Evolutionary conservation across 2,797 vertebrate species (phyloP), one percentile per base, ranked within the genome.

Genomic region (Echiichthys vipera): DNA sequence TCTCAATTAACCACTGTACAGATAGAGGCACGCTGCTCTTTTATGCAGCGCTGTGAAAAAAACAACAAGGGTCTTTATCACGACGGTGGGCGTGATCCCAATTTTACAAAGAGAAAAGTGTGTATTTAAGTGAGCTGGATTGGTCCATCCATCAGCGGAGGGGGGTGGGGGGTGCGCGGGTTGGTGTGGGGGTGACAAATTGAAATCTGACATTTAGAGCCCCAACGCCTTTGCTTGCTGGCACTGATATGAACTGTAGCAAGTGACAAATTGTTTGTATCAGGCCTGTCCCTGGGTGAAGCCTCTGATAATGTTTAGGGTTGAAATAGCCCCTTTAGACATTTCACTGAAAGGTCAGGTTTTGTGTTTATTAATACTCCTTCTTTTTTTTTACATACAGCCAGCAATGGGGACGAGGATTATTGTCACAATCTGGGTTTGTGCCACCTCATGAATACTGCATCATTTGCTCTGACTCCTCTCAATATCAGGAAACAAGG

Each of bases 141-240:
- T 86, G 86, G 84, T 68, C 84, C 81, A 94, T 94, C 90, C 80
- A 92, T 94, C 92, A 94, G 81, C 59, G 15, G 59, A 55, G 64
- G 46, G 37, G 51, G 70, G n/a, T n/a, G n/a, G n/a, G n/a, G n/a
- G n/a, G n/a, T n/a, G n/a, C n/a, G n/a, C n/a, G n/a, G n/a, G n/a
- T n/a, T n/a, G n/a, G n/a, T n/a, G n/a, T n/a, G n/a, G n/a, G 64
- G 13, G 75, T 74, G 85, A 88, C 83, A 90, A 91, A 92, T 88
- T 88, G 86, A 91, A 92, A 91, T 89, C 81, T 95, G 94, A 94
- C 92, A 94, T 94, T 93, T 93, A 90, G 88, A 92, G 84, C 76
- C 74, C 77, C 65, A 53, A 74, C 65, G 68, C 80, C 84, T 89
- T 91, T 80, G 64, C 80, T 88, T 71, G 65, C 83, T 80, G 78